Conservation (phyloP, 2,113 vertebrate species). For the Burhinus oedicnemus region DNA sequence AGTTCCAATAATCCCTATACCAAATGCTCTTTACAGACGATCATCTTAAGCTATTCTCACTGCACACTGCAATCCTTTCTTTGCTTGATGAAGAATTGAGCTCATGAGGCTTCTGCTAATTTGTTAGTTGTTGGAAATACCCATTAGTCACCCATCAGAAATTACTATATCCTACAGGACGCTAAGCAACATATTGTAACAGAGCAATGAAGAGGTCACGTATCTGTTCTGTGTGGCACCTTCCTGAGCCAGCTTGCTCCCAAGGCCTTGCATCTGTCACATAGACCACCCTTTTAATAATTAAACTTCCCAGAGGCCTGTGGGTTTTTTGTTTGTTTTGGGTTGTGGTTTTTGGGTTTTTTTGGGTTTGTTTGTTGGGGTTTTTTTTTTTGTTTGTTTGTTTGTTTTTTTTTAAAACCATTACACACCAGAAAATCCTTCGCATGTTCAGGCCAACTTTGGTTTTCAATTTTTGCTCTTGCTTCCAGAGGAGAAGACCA, state of each 20-base stretch:
- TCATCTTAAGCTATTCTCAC: neutral
- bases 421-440: neutral
- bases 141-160: neutral
- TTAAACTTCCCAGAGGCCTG: neutral
- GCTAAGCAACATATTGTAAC: neutral
- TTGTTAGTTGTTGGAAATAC: neutral
- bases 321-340: neutral
- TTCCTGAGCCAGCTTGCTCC: neutral
- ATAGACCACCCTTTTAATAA: neutral
- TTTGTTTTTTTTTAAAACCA: neutral
- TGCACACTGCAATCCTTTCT: neutral
- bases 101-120: neutral
- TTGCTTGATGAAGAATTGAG: neutral
- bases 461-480: neutral
- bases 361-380: too few species aligned
- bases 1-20: neutral
- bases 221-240: neutral
- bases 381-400: neutral
- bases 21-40: neutral
- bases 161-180: neutral
- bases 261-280: neutral
- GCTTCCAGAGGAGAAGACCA: neutral
- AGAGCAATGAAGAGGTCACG: fast-evolving
- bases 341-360: too few species aligned
- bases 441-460: neutral